Evolutionary conservation across 2,888 invertebrate species (phyloP), one percentile per base, ranked within the genome.

Genomic region (Schizotus pectinicornis): DNA sequence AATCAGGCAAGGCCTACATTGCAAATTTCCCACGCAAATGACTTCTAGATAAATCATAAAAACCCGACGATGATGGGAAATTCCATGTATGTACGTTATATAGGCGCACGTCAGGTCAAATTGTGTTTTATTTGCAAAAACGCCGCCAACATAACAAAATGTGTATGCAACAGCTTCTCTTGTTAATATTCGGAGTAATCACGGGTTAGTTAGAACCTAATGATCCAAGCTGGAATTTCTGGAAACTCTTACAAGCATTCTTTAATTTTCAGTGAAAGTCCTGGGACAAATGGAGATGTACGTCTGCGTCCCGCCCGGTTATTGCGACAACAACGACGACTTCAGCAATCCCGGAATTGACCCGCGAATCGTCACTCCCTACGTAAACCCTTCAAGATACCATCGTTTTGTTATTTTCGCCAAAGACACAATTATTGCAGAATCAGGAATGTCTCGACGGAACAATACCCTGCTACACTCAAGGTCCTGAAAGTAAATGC

Each of bases 401-500:
- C 32, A 38, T 35, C 35, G n/a, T 34, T 41, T 13, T 1, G 7
- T 7, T 7, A 8, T 2, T 12, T 34, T 8, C 12, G 11, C 8
- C n/a, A 42, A 30, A 7, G 39, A 38, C n/a, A n/a, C n/a, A 13
- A 31, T 46, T 34, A 45, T 35, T 36, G 45, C 48, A 67, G 62
- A 56, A 52, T 37, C 61, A 63, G 11, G 46, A 65, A 1, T 77
- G 77, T 61, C 72, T 74, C 7, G 30, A 67, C 6, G 76, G 76
- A 34, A 67, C 55, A 50, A 68, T 68, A 46, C 66, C 73, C 9
- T 77, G 77, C 59, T 76, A 66, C 39, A 66, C 71, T 1, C 63
- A 61, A 51, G 67, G 67, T 14, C 55, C 55, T 30, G 9, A n/a
- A 1, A 65, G 65, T 45, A 43, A 79, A 33, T 86, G 86, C 65